Conservation (phyloP, 1,140 invertebrate species). For the Cyclargus thomasi region DNA sequence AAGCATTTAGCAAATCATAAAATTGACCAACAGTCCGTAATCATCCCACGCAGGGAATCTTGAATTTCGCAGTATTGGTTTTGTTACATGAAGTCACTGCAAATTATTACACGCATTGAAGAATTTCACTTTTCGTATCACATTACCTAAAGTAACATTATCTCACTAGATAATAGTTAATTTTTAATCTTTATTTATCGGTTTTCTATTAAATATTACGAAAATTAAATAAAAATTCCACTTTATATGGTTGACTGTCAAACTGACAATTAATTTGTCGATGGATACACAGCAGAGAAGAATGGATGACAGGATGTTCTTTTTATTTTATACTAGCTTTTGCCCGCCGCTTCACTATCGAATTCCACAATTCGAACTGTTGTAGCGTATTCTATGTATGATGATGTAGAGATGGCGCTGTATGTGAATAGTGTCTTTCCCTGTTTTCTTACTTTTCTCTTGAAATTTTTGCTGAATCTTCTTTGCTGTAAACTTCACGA, state of each 20-base stretch:
- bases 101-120: too few species aligned
- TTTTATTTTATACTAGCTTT: conserved; percentile 16
- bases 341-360: too few species aligned
- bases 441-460: too few species aligned
- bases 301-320: conserved; percentile 42
- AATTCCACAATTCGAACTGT: too few species aligned
- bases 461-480: too few species aligned
- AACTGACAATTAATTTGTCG: conserved; percentile 7
- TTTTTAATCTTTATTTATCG: conserved; percentile 7
- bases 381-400: too few species aligned
- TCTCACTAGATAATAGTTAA: not conserved
- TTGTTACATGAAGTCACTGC: conserved; percentile 24
- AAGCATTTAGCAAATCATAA: not conserved
- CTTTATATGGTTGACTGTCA: conserved; percentile 33
- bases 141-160: too few species aligned
- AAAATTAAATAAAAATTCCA: conserved; percentile 29
- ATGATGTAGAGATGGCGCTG: too few species aligned
- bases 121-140: conserved; percentile 10
- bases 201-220: conserved; percentile 22
- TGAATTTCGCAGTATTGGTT: conserved; percentile 37
- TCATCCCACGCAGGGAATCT: conserved; percentile 65
- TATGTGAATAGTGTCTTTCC: too few species aligned
- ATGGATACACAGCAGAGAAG: too few species aligned
- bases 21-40: conserved; percentile 40
- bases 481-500: too few species aligned